Conservation (phyloP, 2,888 invertebrate genomes). For the Drepanosiphum platanoidis region DNA sequence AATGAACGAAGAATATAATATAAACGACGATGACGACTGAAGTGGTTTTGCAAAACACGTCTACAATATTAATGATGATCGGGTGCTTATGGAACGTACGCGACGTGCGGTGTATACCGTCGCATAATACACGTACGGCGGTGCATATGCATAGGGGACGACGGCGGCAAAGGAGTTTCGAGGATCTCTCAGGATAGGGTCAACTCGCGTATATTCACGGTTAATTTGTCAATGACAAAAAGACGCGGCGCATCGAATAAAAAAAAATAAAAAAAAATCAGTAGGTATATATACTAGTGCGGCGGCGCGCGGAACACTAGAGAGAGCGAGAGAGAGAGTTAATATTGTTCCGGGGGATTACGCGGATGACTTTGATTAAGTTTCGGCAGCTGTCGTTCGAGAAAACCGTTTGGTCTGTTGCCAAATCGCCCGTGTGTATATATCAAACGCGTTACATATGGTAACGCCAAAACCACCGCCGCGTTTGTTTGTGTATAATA, state of each 20-base stretch:
- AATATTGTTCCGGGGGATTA: slow-evolving; percentile 61
- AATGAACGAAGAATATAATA: slow-evolving; percentile 35
- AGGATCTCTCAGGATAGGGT: slow-evolving; percentile 53
- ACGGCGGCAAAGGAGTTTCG: slow-evolving; percentile 46
- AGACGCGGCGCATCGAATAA: slow-evolving; percentile 32
- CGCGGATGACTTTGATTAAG: slow-evolving; percentile 61
- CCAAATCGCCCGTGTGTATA: slow-evolving; percentile 14
- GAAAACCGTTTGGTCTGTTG: slow-evolving; percentile 60
- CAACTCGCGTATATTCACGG: slow-evolving; percentile 52
- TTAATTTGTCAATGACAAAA: slow-evolving; percentile 62
- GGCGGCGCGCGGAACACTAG: background rate
- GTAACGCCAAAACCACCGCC: slow-evolving; percentile 11
- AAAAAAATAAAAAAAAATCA: slow-evolving; percentile 32
- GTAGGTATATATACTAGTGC: background rate
- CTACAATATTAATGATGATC: slow-evolving; percentile 62
- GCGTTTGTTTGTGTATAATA: no score
- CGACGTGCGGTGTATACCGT: no score
- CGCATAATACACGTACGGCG: no score
- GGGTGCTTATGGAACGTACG: slow-evolving; percentile 35
- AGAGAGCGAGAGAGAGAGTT: slow-evolving; percentile 27
- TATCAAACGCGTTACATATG: background rate
- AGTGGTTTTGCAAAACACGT: slow-evolving; percentile 62
- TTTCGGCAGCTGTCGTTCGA: slow-evolving; percentile 59
- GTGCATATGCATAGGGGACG: slow-evolving; percentile 18
- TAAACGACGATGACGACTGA: slow-evolving; percentile 58